Base-by-base conservation (phyloP, 2,888 invertebrate species). In the Amphipyra berbera region DNA sequence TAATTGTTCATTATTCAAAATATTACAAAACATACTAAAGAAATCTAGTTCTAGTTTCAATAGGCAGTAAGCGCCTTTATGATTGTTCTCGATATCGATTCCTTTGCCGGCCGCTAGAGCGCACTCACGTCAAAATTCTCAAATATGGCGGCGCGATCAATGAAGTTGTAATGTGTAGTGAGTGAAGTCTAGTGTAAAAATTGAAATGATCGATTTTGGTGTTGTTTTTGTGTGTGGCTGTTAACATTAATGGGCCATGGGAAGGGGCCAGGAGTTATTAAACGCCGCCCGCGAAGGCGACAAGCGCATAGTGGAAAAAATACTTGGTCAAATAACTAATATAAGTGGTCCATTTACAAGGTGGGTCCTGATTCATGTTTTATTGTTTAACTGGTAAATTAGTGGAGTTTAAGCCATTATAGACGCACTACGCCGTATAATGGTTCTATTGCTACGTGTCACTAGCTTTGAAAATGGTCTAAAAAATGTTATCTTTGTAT, bases 271-370 rank as follows among this genome's bases (percentile, higher is more conserved):
- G 95, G 99, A 99, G 95, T 96, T 99, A 93, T 96, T 99, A 92
- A 99, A 99, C 90, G 99, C 98, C 83, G 98, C 99, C 81, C 97
- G 99, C 86, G 98, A 97, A 95, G 99, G 99, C 89, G 98, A 99
- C 94, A 96, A 97, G 85, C 96, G 96, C 81, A 96, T 97, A 83
- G 98, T 98, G 78, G 98, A 98, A 93, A 98, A 98, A 96, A 97
- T 99, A 88, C 95, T 99, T 84, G 97, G 96, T 82, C 97, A 98
- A 94, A 97, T 97, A 95, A 97, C 97, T 86, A 98, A 97, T 96
- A 97, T 98, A 96, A 98, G 97, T 96, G 98, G 98, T 95, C 98
- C 98, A 84, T 96, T 98, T 93, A 98, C 98, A 93, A 98, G 98
- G 98, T 97, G 96, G 95, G 96, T 96, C 88, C 53, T 62, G 60